Base-by-base conservation (phyloP, 2,888 invertebrate genomes). In the Galerucella calmariensis region DNA sequence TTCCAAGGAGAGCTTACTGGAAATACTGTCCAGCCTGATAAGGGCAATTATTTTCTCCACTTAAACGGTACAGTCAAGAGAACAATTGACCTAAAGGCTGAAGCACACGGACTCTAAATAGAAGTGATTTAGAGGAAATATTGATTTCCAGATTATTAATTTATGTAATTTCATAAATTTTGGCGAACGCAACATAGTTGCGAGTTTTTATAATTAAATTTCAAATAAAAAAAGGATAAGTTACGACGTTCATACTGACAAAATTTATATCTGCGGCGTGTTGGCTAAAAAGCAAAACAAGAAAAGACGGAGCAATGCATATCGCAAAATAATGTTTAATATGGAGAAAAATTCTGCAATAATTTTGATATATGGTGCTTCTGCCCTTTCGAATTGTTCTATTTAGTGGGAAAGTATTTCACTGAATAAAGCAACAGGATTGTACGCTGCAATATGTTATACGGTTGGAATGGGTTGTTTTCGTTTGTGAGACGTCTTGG, bases 281-380 rank as follows among this genome's bases (percentile, higher is more conserved):
- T 58, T 61, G 14, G 24, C 48, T 46, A 65, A 71, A 71, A 65
- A 41, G 53, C 16, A 16, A 65, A 65, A 65, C 69, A 61, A 69
- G 71, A 56, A 65, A 41, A 65, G 56, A 71, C 27, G 56, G 65
- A 65, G 56, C 71, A 75, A 75, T 67, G 72, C 75, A 75, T 75
- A 75, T 56, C 72, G 61, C 72, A 67, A 75, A 75, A 75, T 75
- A 75, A 69, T 69, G 75, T 69, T 73, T 73, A 75, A 75, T 75
- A 72, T 66, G 67, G 72, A 72, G 75, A 75, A 75, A 72, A 75
- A 72, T 75, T 72, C 75, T 61, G 75, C 72, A 72, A 72, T 75
- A 75, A 75, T 69, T 67, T 56, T 75, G 75, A 75, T 75, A 67
- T 73, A 75, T 67, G 69, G 12, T 48, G 16, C 65, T 65, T 63